These are phyloP conservation scores for Planococcus citri DNA, from an alignment of 1,140 invertebrate species.

Conservation along the genomic window DNA sequence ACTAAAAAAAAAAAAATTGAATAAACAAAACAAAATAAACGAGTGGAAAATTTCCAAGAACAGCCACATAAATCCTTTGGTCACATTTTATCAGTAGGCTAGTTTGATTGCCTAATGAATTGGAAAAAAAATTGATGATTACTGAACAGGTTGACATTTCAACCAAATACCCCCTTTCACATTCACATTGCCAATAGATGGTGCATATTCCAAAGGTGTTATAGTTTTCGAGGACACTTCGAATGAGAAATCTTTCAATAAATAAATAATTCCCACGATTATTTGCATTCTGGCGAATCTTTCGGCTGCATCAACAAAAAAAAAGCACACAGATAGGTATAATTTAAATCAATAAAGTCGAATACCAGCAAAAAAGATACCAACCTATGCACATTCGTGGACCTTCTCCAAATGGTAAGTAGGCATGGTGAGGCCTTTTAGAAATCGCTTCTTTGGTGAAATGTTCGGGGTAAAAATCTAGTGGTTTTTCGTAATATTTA, in stretches of 20 bases:
- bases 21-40: too few relatives aligned
- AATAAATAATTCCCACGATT: conserved; percentile 37
- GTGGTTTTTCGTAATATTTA: conserved; percentile 42
- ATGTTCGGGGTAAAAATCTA: conserved; percentile 41
- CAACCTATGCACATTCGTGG: conserved; percentile 62
- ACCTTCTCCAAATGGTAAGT: conserved; percentile 65
- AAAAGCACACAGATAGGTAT: conserved; percentile 20
- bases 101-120: too few relatives aligned
- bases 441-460: conserved; percentile 38
- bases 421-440: conserved; percentile 37
- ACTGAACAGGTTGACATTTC: neutral
- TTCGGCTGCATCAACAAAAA: conserved; percentile 24
- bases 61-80: too few relatives aligned
- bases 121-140: too few relatives aligned
- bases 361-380: neutral
- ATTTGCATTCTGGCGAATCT: conserved; percentile 42
- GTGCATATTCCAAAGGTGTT: conserved; percentile 1
- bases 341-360: too few relatives aligned
- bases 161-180: neutral
- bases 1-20: too few relatives aligned
- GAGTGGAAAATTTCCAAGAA: too few relatives aligned
- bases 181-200: neutral
- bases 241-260: conserved; percentile 36
- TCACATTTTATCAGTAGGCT: too few relatives aligned
- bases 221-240: conserved; percentile 8